Conservation (phyloP, 2,113 vertebrate genomes). For the Alexandromys fortis region DNA sequence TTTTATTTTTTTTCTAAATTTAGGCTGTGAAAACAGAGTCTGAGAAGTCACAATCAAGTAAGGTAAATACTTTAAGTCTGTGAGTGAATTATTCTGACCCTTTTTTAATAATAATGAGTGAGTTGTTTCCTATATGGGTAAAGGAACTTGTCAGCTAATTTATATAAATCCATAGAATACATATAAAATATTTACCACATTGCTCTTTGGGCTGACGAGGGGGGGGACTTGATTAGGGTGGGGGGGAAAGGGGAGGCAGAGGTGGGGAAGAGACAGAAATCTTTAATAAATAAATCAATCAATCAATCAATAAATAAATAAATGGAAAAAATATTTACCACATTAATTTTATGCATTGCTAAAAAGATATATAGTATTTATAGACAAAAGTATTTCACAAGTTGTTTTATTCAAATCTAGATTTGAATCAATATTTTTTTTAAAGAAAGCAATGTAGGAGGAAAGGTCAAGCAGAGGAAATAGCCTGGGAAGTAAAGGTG, state of each 20-base stretch:
- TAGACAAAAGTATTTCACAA: background rate
- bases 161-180: background rate
- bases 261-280: too few relatives aligned
- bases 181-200: background rate
- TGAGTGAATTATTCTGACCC: background rate
- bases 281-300: too few relatives aligned
- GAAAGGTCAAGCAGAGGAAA: background rate
- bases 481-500: background rate
- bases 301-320: too few relatives aligned
- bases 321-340: background rate
- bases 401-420: constrained; percentile 27
- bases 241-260: too few relatives aligned
- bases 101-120: background rate
- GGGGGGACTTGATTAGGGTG: too few relatives aligned
- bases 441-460: background rate
- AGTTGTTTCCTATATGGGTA: background rate
- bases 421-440: background rate
- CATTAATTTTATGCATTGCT: background rate
- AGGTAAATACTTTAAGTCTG: constrained; percentile 75
- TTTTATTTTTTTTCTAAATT: background rate
- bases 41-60: constrained; percentile 73
- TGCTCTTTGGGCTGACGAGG: too few relatives aligned
- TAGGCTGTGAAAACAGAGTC: constrained; percentile 75
- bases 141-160: constrained; percentile 8
- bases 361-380: constrained; percentile 12